A percentile compares a stretch with the other conserved stretches of the same genome.
Evolutionary conservation across 2,797 vertebrate species (phyloP).

Genomic region (Alcedo atthis): DNA sequence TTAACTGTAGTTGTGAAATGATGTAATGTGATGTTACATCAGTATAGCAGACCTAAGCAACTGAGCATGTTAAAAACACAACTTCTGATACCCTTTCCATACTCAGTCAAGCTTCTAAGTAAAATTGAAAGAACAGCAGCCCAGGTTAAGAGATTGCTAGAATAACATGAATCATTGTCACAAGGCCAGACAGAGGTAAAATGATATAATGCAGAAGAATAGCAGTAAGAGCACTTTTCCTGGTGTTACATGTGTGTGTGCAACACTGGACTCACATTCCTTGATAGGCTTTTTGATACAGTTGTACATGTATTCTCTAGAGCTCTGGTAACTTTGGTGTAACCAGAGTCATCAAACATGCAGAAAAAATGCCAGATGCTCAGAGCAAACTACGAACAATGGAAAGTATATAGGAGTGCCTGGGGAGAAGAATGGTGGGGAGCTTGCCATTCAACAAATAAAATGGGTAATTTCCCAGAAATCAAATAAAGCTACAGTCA

Average conservation of each 20-base stretch:
- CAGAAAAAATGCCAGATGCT: not conserved
- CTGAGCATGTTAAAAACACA: not conserved
- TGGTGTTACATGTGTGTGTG: not conserved
- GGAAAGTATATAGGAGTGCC: not conserved
- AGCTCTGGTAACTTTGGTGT: fast-evolving
- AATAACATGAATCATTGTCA: not conserved
- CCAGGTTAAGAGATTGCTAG: not conserved
- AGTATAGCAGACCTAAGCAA: not conserved
- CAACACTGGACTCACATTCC: not conserved
- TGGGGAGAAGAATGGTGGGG: fast-evolving
- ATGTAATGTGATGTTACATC: not conserved
- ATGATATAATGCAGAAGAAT: not conserved
- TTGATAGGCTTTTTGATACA: not conserved
- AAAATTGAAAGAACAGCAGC: not conserved
- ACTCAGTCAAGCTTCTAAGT: not conserved
- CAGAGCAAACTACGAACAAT: not conserved
- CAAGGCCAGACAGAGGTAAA: not conserved
- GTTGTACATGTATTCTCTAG: not conserved
- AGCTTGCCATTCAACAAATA: not conserved
- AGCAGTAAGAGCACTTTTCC: not conserved
- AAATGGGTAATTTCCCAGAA: not conserved
- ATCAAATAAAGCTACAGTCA: not conserved
- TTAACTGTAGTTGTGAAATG: not conserved
- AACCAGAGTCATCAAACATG: not conserved
- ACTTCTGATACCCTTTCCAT: not conserved